These are phyloP conservation scores for Acanthiza pusilla DNA, from an alignment of 2,797 vertebrate genomes.

Conservation along the genomic window DNA sequence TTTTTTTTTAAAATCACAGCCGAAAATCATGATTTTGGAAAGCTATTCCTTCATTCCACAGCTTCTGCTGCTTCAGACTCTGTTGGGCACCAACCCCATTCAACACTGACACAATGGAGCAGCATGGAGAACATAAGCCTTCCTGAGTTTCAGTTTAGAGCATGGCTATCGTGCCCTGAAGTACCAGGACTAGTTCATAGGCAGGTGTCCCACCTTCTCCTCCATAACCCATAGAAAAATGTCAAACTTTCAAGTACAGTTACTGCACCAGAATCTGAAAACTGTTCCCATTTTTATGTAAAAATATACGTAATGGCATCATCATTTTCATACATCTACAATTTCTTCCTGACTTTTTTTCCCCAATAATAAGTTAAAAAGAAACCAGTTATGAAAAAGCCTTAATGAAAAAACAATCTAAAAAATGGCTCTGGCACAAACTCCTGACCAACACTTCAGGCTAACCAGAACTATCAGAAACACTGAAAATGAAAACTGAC, in stretches of 20 bases:
- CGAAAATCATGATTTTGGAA: not conserved
- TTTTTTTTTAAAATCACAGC: not conserved
- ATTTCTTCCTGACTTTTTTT: not conserved
- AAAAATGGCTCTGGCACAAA: not conserved
- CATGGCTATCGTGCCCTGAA: fast-evolving
- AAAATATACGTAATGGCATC: not conserved
- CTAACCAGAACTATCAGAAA: not conserved
- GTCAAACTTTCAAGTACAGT: not conserved
- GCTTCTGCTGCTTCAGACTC: not conserved
- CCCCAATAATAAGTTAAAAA: not conserved
- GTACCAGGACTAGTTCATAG: not conserved
- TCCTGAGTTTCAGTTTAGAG: not conserved
- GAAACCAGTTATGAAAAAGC: not conserved
- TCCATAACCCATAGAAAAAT: not conserved
- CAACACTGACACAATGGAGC: fast-evolving
- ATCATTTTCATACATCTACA: not conserved
- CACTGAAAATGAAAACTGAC: not conserved
- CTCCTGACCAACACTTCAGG: not conserved
- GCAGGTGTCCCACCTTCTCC: not conserved
- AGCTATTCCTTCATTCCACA: not conserved
- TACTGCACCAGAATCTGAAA: not conserved
- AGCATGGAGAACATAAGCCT: not conserved
- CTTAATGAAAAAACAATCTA: not conserved
- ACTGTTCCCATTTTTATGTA: not conserved
- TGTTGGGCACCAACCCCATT: not conserved